A percentile compares a stretch with the other conserved stretches of the same genome.
Conservation (phyloP, 2,113 vertebrate species). For the Andinoacara biseriatus region DNA sequence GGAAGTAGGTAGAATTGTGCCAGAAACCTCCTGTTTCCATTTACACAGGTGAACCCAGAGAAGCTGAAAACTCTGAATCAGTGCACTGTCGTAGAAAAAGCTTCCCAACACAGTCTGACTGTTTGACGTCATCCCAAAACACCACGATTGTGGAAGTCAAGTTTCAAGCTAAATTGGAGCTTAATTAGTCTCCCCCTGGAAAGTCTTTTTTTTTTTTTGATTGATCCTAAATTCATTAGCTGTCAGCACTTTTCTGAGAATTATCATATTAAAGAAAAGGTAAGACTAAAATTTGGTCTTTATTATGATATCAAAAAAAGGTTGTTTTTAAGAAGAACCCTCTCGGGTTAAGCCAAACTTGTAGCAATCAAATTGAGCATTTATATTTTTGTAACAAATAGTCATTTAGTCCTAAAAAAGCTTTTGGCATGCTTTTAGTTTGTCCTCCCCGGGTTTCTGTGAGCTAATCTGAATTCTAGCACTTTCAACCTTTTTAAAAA, state of each 20-base stretch:
- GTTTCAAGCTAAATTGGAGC: constrained; percentile 21
- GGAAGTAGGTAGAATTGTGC: not conserved
- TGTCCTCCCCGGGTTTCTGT: constrained; percentile 86
- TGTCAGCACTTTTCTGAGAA: constrained; percentile 62
- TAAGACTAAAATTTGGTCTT: constrained; percentile 47
- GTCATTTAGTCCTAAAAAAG: constrained; percentile 49
- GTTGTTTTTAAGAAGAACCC: constrained; percentile 38
- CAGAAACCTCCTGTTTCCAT: not conserved
- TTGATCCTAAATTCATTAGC: constrained; percentile 50
- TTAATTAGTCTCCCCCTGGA: constrained; percentile 21
- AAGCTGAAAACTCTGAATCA: constrained; percentile 16
- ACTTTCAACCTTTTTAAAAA: constrained; percentile 85
- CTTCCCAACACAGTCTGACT: constrained; percentile 31
- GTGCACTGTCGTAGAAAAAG: constrained; percentile 21
- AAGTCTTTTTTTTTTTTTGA: constrained; percentile 17
- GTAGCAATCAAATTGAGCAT: constrained; percentile 70
- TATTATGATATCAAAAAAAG: constrained; percentile 22
- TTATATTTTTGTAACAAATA: constrained; percentile 59
- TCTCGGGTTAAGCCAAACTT: constrained; percentile 59
- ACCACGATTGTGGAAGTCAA: not conserved
- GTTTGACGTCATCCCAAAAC: not conserved
- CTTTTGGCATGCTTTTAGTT: constrained; percentile 76
- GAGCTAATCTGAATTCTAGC: constrained; percentile 87
- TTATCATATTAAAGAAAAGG: constrained; percentile 16
- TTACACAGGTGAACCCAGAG: not conserved